These are phyloP conservation scores for Phlogophora meticulosa DNA, from an alignment of 2,888 invertebrate genomes.

Conservation along the genomic window DNA sequence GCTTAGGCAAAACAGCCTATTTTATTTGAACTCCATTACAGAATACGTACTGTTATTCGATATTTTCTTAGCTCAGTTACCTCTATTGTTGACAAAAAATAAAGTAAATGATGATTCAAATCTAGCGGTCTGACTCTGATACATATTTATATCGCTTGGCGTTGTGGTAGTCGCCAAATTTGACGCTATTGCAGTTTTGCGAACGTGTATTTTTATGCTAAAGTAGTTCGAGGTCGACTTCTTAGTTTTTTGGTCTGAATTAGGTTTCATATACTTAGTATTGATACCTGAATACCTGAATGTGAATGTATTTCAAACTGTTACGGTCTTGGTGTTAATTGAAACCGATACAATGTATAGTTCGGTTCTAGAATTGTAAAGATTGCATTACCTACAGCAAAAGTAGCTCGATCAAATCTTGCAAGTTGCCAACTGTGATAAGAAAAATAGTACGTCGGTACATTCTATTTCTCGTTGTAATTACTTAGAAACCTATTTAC, in stretches of 20 bases:
- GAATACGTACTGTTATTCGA: conserved; percentile 55
- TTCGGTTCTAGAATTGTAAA: conserved; percentile 26
- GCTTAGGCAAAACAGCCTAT: conserved; percentile 39
- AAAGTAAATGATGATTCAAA: conserved; percentile 24
- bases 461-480: conserved; percentile 31
- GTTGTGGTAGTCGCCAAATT: conserved; percentile 33
- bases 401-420: conserved; percentile 34
- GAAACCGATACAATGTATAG: conserved; percentile 33
- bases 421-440: conserved; percentile 28
- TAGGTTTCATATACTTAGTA: conserved; percentile 35
- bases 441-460: conserved; percentile 23
- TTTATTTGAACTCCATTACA: conserved; percentile 51
- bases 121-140: conserved; percentile 21
- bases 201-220: conserved; percentile 41
- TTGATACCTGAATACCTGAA: conserved; percentile 42
- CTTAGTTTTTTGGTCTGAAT: conserved; percentile 36
- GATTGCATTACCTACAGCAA: conserved; percentile 35
- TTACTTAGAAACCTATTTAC: conserved; percentile 8
- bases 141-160: conserved; percentile 23
- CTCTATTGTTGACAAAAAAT: conserved; percentile 47
- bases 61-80: conserved; percentile 55
- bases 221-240: conserved; percentile 62
- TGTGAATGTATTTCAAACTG: conserved; percentile 30
- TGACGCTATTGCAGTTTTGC: conserved; percentile 45
- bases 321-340: conserved; percentile 31